Evolutionary conservation across 2,797 vertebrate genomes (phyloP), one percentile per base, ranked within the genome.

Genomic region (Spizella passerina): DNA sequence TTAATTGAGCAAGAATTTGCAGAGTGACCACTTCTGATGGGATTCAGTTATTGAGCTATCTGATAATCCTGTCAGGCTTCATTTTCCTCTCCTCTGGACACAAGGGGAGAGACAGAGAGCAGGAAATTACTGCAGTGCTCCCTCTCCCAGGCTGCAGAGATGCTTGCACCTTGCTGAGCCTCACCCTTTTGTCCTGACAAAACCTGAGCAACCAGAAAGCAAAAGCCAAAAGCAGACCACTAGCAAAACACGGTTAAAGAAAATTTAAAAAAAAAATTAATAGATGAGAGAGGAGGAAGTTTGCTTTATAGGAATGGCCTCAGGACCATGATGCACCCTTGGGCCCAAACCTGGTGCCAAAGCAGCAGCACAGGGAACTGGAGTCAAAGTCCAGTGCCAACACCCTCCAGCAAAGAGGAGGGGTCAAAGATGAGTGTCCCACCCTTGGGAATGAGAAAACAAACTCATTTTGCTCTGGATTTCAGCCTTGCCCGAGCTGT

Each of bases 1-100:
- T 88, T 89, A 72, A 88, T 93, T 83, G 55, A 47, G 63, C 69
- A 50, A 56, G 82, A 91, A 87, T 76, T 81, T 93, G 55, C 3
- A 0, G 59, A 89, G 69, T 94, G 90, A 93, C 90, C 84, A 14
- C 66, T 93, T 83, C 79, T 83, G 79, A 75, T 55, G 65, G 47
- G 84, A 86, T 92, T 89, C 71, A n/a, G 17, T 43, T 86, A 87
- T 91, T 65, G 26, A 81, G 57, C 57, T 60, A 14, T 32, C 60
- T 69, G 72, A 71, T 61, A 87, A 89, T 63, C 8, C 3, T 10
- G 47, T 63, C 26, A 61, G 3, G 50, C 47, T 89, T 85, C 44
- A 64, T 90, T 91, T 89, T 85, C 88, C 69, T 71, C 82, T 84
- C 63, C 50, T 80, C 60, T 44, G 69, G 75, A 68, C 32, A 11